Percentiles rank a stretch among this genome's conserved stretches.
These are phyloP conservation scores for Adelosebastes latens DNA, from an alignment of 2,797 vertebrate genomes.

Conservation along the genomic window DNA sequence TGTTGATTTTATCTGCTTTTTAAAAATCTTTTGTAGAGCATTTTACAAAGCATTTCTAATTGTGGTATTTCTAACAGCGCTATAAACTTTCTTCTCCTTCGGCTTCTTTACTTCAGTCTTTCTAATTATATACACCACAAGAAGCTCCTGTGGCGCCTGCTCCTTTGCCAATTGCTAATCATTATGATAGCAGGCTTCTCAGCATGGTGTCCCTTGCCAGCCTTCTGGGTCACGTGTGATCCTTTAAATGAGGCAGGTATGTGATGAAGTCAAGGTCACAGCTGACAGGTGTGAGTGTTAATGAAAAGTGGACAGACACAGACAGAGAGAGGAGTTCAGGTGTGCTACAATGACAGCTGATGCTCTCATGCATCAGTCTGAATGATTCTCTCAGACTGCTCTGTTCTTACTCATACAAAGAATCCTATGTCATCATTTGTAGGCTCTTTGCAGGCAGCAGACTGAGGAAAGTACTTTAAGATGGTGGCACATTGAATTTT, in stretches of 20 bases:
- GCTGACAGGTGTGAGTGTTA: slow-evolving; percentile 38
- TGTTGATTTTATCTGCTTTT: not conserved
- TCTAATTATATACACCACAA: slow-evolving; percentile 16
- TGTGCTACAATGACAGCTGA: not conserved
- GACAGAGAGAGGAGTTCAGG: slow-evolving; percentile 4
- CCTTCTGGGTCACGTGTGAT: not conserved
- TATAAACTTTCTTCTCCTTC: not conserved
- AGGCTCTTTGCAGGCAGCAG: not conserved
- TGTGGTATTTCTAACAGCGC: not conserved
- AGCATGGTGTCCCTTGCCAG: slow-evolving; percentile 4
- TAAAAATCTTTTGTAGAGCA: not conserved
- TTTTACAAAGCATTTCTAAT: not conserved
- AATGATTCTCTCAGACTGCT: not conserved
- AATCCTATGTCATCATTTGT: not conserved
- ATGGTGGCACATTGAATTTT: not conserved
- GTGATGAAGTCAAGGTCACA: slow-evolving; percentile 28
- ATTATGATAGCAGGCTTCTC: slow-evolving; percentile 10
- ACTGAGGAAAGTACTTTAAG: not conserved
- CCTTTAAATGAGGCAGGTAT: not conserved
- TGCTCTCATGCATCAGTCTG: not conserved
- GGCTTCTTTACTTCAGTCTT: not conserved
- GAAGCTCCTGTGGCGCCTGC: not conserved
- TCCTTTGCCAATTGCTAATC: slow-evolving; percentile 16
- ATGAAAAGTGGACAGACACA: slow-evolving; percentile 23
- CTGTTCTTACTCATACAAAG: not conserved